These are phyloP conservation scores for Adineta ricciae DNA, from an alignment of 2,888 invertebrate species.

Conservation along the genomic window DNA sequence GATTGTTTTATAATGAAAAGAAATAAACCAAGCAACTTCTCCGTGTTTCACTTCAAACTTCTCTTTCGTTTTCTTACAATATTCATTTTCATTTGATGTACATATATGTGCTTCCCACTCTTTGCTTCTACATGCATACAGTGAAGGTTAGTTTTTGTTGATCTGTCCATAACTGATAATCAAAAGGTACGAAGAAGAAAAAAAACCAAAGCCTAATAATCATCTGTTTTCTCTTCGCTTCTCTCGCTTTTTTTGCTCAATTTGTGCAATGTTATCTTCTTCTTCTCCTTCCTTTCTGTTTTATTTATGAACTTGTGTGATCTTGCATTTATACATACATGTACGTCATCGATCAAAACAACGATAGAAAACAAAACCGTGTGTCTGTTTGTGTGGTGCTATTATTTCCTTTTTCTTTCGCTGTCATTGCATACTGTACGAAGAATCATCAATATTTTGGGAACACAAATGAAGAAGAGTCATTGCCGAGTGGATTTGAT, in stretches of 20 bases:
- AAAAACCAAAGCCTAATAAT: background rate
- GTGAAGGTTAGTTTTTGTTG: background rate
- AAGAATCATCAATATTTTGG: background rate
- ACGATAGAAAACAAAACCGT: background rate
- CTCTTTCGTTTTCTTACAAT: background rate
- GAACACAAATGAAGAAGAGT: background rate
- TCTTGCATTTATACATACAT: background rate
- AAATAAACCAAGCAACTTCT: background rate
- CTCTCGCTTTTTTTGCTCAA: background rate
- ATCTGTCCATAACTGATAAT: background rate
- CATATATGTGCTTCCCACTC: background rate
- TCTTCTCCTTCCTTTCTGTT: background rate
- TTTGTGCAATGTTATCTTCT: background rate
- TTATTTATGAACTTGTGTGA: background rate
- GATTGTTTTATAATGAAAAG: background rate
- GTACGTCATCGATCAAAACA: background rate
- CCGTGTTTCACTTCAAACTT: background rate
- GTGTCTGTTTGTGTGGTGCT: background rate
- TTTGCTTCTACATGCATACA: background rate
- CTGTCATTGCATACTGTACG: background rate
- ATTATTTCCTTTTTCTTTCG: background rate
- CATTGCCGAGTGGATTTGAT: background rate
- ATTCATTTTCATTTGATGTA: background rate
- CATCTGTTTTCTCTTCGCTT: background rate
- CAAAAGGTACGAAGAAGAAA: background rate